These are phyloP conservation scores for Periophthalmus modestus DNA, from an alignment of 2,113 vertebrate genomes.

Conservation along the genomic window DNA sequence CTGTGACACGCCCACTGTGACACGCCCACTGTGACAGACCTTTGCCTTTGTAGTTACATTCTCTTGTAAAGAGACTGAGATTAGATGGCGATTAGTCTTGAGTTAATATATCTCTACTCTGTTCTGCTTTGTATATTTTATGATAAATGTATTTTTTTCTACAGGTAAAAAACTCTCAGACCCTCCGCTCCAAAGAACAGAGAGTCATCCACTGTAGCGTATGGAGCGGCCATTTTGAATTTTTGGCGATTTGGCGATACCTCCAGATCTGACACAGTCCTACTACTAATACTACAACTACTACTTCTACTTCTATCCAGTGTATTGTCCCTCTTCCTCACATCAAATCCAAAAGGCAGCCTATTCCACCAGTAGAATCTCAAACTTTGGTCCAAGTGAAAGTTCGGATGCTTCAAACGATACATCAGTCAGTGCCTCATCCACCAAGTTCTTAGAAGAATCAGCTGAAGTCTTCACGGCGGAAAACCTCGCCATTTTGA, in stretches of 20 bases:
- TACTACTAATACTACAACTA: constrained; percentile 4
- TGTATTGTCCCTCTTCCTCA: constrained; percentile 88
- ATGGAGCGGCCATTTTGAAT: constrained; percentile 37
- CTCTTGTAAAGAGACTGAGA: too few relatives aligned
- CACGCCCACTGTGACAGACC: too few relatives aligned
- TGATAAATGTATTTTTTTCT: background rate
- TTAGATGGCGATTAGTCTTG: too few relatives aligned
- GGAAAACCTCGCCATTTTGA: constrained; percentile 20
- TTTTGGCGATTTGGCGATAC: constrained; percentile 56
- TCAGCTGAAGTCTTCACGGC: constrained; percentile 70
- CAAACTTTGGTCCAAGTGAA: constrained; percentile 63
- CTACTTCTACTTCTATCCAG: constrained; percentile 22
- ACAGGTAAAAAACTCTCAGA: constrained; percentile 80
- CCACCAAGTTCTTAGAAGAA: constrained; percentile 65
- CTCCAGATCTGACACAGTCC: constrained; percentile 54
- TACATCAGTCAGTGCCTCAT: constrained; percentile 21
- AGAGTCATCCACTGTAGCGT: constrained; percentile 63
- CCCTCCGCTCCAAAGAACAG: constrained; percentile 72
- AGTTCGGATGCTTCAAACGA: constrained; percentile 35
- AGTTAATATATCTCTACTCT: background rate
- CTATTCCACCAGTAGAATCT: constrained; percentile 69
- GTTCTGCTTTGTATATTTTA: background rate
- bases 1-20: too few relatives aligned
- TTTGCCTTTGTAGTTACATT: too few relatives aligned
- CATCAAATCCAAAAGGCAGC: constrained; percentile 81